A percentile compares a stretch with the other conserved stretches of the same genome.
Conservation (phyloP, 1,140 invertebrate species). For the Drosophila novamexicana region DNA sequence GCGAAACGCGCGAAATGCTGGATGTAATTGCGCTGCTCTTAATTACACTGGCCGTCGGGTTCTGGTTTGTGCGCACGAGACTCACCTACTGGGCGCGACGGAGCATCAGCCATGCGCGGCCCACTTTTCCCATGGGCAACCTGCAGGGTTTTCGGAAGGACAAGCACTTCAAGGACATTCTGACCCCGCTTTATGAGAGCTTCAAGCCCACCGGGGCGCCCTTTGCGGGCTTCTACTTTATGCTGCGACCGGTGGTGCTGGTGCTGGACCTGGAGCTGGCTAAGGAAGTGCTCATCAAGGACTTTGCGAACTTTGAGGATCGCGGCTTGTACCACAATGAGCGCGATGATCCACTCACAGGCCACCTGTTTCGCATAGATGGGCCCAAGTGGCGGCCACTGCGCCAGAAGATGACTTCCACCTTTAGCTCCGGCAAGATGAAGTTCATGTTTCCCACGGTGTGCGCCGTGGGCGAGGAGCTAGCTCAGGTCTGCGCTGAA, state of each 20-base stretch:
- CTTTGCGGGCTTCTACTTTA: constrained; percentile 63
- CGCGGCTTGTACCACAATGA: constrained; percentile 85
- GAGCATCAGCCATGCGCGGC: constrained; percentile 71
- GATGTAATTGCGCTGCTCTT: constrained; percentile 60
- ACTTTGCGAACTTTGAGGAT: constrained; percentile 86
- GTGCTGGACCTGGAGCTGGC: constrained; percentile 82
- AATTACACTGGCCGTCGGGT: constrained; percentile 43
- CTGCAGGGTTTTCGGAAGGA: constrained; percentile 47
- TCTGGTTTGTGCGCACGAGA: constrained; percentile 60
- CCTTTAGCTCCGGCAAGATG: constrained; percentile 87
- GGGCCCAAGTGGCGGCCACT: constrained; percentile 87
- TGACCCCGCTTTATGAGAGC: constrained; percentile 56
- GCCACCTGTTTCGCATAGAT: constrained; percentile 85
- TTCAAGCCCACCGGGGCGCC: constrained; percentile 63
- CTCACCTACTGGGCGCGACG: constrained; percentile 84
- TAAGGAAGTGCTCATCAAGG: constrained; percentile 86
- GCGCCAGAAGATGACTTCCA: constrained; percentile 86
- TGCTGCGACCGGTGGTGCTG: constrained; percentile 61
- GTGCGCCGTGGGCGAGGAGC: constrained; percentile 76
- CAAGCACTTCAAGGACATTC: constrained; percentile 66
- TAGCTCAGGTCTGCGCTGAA: constrained; percentile 53
- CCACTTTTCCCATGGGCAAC: constrained; percentile 64
- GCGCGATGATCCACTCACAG: constrained; percentile 85
- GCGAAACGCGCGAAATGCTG: constrained; percentile 53
- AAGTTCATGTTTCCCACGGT: constrained; percentile 86